Base-by-base conservation (phyloP, 2,888 invertebrate species). In the Megastigmus dorsalis region DNA sequence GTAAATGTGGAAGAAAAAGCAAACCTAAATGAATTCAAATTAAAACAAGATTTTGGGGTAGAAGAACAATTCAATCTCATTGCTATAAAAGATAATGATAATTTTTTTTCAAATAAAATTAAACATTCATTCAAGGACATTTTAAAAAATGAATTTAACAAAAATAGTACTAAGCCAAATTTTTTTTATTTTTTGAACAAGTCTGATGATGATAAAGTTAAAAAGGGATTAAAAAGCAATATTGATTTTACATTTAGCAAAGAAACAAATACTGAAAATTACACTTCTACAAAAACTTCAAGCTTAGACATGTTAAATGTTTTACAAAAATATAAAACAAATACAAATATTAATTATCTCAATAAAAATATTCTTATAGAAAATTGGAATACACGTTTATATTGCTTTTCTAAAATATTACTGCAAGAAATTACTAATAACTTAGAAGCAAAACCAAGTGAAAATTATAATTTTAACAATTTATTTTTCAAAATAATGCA, bases 181-280 rank as follows among this genome's bases (percentile, higher is more conserved):
- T 52, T 73, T 33, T 54, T 66, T 33, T n/a, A 60, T 33, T 18
- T 73, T 18, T 26, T 66, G n/a, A 73, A 54, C 26, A 30, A 26
- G 13, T 20, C 13, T 20, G 48, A 59, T 36, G 26, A 5, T 26
- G 18, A 3, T 15, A 57, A 41, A 60, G 28, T 23, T 4, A 5
- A 23, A 4, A 69, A 69, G 38, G 36, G 10, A 55, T 48, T 63
- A 18, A 63, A 48, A 23, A 63, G 48, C 6, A 36, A 55, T 13
- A 55, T 70, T 36, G 1, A 13, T 0, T 63, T 70, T 45, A 10
- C 23, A 55, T 45, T 9, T n/a, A 6, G 1, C 43, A 28, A 60
- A 3, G 15, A 43, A 45, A 41, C 18, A 69, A 30, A 45, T 26
- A 23, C 45, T 26, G 2, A 1, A 3, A 26, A 52, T 20, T 13